Conservation (phyloP, 2,113 vertebrate species). For the Laterallus jamaicensis region DNA sequence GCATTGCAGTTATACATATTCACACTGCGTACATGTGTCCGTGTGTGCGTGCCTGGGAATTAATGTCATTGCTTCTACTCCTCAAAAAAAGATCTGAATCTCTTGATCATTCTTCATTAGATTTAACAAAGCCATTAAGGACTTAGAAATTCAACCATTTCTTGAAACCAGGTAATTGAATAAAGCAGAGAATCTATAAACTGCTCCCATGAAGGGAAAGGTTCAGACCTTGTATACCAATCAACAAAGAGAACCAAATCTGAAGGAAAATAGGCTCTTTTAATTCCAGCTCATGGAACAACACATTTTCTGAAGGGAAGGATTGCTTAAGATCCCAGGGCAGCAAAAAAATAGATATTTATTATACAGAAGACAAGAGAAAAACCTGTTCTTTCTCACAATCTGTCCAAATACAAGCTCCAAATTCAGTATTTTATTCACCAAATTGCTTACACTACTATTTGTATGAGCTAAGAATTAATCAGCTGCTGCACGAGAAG, state of each 20-base stretch:
- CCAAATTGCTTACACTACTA: background rate
- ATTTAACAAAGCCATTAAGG: background rate
- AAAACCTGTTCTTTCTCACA: background rate
- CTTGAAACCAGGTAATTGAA: background rate
- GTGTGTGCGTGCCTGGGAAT: background rate
- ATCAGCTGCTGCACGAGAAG: background rate
- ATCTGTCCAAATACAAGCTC: background rate
- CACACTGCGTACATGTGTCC: background rate
- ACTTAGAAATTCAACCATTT: background rate
- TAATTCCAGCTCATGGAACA: background rate
- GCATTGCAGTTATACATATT: background rate
- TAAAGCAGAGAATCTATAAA: background rate
- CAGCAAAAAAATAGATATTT: background rate
- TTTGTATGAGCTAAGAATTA: background rate
- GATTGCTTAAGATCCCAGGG: background rate
- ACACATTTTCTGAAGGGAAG: background rate
- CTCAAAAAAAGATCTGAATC: background rate
- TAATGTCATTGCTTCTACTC: background rate
- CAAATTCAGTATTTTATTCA: background rate
- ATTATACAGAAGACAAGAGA: background rate
- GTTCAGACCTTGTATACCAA: background rate
- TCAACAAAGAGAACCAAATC: background rate
- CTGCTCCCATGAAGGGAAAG: background rate
- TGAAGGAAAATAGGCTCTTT: background rate
- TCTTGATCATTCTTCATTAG: background rate